phyloP scores from a whole-genome alignment of 2,888 invertebrate species.

The Platynereis dumerilii region DNA sequence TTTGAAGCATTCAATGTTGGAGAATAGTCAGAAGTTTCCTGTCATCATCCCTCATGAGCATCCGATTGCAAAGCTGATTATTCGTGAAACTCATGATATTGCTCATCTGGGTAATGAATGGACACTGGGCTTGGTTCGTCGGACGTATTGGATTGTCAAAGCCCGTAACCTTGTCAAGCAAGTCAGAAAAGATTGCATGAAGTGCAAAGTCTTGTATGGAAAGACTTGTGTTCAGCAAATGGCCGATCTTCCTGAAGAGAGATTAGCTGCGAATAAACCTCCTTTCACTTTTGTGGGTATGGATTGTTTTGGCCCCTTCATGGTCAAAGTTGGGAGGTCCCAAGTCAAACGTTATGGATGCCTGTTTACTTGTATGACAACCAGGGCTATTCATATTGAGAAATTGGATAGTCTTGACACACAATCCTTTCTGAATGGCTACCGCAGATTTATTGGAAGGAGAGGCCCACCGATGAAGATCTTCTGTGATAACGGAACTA shows the following conservation, averaged over 20 bases:
- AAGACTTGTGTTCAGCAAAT: constrained; percentile 24
- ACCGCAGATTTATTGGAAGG: constrained; percentile 1
- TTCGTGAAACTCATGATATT: too few relatives aligned
- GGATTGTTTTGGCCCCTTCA: constrained; percentile 45
- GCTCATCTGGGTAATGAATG: too few relatives aligned
- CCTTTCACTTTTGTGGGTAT: constrained; percentile 41
- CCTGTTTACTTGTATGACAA: too few relatives aligned
- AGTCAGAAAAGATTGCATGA: too few relatives aligned
- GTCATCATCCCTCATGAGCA: too few relatives aligned
- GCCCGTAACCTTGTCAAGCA: too few relatives aligned
- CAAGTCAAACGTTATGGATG: constrained; percentile 42
- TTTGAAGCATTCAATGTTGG: too few relatives aligned
- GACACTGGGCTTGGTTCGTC: too few relatives aligned
- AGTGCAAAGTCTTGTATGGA: constrained; percentile 21
- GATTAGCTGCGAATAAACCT: constrained; percentile 35
- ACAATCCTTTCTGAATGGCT: constrained; percentile 8
- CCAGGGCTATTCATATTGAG: constrained; percentile 16
- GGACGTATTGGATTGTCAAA: too few relatives aligned
- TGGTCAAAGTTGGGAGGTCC: constrained; percentile 39
- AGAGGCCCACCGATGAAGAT: background rate
- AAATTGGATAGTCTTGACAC: constrained; percentile 13
- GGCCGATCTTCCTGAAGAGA: constrained; percentile 38
- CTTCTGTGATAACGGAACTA: constrained; percentile 8
- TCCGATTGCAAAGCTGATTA: too few relatives aligned
- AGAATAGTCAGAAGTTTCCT: too few relatives aligned